These are phyloP conservation scores for Bagarius yarrelli DNA, from an alignment of 2,113 vertebrate species.

Conservation along the genomic window DNA sequence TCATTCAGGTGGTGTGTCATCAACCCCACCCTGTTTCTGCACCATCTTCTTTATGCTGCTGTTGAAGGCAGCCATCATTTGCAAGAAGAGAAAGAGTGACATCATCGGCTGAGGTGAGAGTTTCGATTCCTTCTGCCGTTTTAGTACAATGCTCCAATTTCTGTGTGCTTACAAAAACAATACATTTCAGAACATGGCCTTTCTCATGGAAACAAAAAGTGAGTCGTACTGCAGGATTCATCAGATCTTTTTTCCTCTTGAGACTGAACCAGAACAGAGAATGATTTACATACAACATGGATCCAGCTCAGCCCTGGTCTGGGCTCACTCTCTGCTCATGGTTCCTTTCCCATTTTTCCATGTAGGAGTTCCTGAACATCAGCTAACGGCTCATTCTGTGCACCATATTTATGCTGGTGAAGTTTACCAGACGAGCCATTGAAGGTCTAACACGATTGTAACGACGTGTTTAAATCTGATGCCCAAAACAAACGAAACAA, in stretches of 20 bases:
- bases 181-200: background rate
- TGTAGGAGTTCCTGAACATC: background rate
- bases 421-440: background rate
- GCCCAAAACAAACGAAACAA: background rate
- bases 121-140: constrained; percentile 41
- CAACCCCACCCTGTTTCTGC: constrained; percentile 5
- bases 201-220: background rate
- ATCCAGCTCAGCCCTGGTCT: background rate
- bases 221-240: background rate
- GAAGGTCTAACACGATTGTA: background rate
- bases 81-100: constrained; percentile 34
- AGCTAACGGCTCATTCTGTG: background rate
- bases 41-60: background rate
- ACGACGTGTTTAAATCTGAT: background rate
- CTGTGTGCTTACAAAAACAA: background rate
- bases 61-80: background rate
- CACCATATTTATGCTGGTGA: too few relatives aligned
- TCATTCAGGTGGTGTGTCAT: constrained; percentile 16
- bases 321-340: too few relatives aligned
- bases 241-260: background rate
- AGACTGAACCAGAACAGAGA: background rate
- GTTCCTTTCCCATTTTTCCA: background rate
- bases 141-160: background rate
- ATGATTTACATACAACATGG: background rate
- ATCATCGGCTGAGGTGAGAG: constrained; percentile 15